These are phyloP conservation scores for Recurvirostra avosetta DNA, from an alignment of 2,113 vertebrate genomes.

Conservation along the genomic window DNA sequence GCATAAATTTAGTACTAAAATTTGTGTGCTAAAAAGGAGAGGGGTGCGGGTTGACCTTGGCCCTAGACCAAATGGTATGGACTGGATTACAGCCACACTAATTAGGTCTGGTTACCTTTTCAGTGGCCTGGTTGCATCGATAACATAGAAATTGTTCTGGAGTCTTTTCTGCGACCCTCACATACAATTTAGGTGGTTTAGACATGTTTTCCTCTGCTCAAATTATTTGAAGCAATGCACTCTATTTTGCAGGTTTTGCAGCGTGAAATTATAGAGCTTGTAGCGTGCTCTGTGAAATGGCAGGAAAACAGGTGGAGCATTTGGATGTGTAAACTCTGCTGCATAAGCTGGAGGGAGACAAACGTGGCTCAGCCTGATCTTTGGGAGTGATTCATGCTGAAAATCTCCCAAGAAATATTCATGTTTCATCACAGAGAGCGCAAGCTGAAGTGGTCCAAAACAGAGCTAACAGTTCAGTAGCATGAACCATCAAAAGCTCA, in stretches of 20 bases:
- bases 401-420: neutral
- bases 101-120: neutral
- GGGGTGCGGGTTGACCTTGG: neutral
- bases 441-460: neutral
- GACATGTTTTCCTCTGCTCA: neutral
- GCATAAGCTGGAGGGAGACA: neutral
- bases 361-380: neutral
- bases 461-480: neutral
- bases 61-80: neutral
- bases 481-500: neutral
- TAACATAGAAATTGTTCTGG: neutral
- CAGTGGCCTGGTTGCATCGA: neutral
- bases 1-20: neutral
- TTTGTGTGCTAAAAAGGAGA: neutral
- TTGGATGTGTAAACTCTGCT: neutral
- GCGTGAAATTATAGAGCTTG: neutral
- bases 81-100: neutral
- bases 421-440: neutral
- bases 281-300: neutral
- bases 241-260: neutral
- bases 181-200: neutral
- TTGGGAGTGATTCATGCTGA: neutral
- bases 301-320: neutral
- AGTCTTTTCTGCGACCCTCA: neutral
- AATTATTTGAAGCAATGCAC: neutral